Conservation (phyloP, 2,888 invertebrate species). For the Theodoxus fluviatilis region DNA sequence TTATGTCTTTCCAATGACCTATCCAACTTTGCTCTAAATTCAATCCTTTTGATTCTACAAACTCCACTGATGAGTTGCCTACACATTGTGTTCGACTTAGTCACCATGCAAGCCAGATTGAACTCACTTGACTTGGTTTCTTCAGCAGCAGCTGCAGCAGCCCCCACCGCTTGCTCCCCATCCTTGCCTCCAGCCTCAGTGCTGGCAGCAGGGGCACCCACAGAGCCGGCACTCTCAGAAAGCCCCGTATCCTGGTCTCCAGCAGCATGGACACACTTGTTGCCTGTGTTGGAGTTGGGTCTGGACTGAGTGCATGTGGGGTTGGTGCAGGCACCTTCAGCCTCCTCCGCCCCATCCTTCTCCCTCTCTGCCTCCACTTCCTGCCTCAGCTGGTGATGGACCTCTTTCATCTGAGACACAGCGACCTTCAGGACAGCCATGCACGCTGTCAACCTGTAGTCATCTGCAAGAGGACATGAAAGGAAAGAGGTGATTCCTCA, state of each 20-base stretch:
- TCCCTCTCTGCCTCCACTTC: conserved; percentile 19
- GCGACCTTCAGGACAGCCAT: conserved; percentile 83
- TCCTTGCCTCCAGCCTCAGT: conserved; percentile 33
- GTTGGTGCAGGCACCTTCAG: conserved; percentile 52
- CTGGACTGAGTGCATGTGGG: conserved; percentile 50
- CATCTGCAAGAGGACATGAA: conserved; percentile 70
- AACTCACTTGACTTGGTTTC: conserved; percentile 12
- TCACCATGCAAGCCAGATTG: too few species aligned
- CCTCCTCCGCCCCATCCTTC: too few species aligned
- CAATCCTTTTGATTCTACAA: too few species aligned
- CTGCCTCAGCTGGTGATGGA: background rate
- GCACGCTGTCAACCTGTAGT: conserved; percentile 88
- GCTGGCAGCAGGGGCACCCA: too few species aligned
- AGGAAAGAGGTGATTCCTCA: too few species aligned
- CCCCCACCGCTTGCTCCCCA: conserved; percentile 16
- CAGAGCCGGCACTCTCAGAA: too few species aligned
- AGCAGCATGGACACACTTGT: conserved; percentile 46
- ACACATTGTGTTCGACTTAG: too few species aligned
- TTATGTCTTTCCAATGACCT: too few species aligned
- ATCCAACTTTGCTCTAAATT: too few species aligned
- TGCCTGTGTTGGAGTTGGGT: conserved; percentile 40
- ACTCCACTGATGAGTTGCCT: too few species aligned
- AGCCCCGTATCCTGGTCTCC: conserved; percentile 33
- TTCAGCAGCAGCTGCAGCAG: conserved; percentile 10
- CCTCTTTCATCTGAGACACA: conserved; percentile 61